These are phyloP conservation scores for Pitta sordida DNA, from an alignment of 2,113 vertebrate genomes.

Conservation along the genomic window DNA sequence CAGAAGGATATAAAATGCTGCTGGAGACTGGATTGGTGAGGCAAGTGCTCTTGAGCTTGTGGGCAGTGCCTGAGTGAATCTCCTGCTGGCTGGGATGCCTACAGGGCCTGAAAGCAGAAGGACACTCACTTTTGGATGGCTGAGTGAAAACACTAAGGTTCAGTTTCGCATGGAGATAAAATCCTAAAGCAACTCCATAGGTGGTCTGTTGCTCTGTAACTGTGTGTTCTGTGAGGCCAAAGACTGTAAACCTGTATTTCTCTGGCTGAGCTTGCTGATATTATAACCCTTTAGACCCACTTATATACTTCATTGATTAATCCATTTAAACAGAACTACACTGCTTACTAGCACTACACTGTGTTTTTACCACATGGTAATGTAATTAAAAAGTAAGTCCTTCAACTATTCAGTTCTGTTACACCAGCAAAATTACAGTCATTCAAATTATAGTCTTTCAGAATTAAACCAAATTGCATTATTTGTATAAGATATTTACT, in stretches of 20 bases:
- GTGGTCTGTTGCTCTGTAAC: not conserved
- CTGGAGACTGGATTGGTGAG: not conserved
- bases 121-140: not conserved
- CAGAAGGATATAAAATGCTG: not conserved
- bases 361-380: not conserved
- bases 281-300: not conserved
- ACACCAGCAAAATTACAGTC: not conserved
- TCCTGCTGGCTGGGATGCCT: rapidly evolving
- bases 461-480: not conserved
- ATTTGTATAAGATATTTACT: not conserved
- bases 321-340: not conserved
- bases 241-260: not conserved
- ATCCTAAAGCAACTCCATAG: not conserved
- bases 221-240: not conserved
- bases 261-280: not conserved
- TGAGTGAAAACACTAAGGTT: not conserved
- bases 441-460: not conserved
- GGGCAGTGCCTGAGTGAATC: not conserved
- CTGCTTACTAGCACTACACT: not conserved
- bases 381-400: not conserved
- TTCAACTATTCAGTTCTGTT: not conserved
- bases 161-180: rapidly evolving
- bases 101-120: not conserved
- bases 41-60: not conserved
- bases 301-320: not conserved